A percentile compares a stretch with the other conserved stretches of the same genome.
phyloP scores from a whole-genome alignment of 2,888 invertebrate genomes.

The Sesia apiformis region DNA sequence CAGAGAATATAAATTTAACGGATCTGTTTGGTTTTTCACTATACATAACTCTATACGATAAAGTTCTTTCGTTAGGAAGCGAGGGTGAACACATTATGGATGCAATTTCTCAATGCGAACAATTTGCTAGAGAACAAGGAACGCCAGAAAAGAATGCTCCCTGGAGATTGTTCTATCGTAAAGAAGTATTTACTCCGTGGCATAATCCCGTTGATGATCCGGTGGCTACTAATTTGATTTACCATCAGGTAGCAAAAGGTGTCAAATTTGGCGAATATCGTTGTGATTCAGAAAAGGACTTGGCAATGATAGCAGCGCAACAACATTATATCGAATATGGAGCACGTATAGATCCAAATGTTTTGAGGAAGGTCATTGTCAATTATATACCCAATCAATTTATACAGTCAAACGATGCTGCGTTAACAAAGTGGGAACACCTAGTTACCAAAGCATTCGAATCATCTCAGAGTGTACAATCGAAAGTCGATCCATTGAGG shows the following conservation, averaged over 20 bases:
- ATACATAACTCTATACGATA: conserved; percentile 92
- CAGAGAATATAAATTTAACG: conserved; percentile 82
- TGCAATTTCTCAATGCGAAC: conserved; percentile 96
- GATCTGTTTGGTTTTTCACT: conserved; percentile 95
- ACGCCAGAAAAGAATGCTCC: conserved; percentile 88
- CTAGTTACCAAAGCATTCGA: conserved; percentile 82
- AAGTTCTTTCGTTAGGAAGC: conserved; percentile 90
- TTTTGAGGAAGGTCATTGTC: conserved; percentile 81
- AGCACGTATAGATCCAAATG: conserved; percentile 76
- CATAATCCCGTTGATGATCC: conserved; percentile 88
- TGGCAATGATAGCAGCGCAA: conserved; percentile 91
- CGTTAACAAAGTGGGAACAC: conserved; percentile 81
- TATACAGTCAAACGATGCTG: conserved; percentile 76
- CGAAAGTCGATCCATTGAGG: conserved; percentile 76
- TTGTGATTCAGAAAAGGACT: conserved; percentile 86
- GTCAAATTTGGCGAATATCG: conserved; percentile 95
- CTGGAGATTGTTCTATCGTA: conserved; percentile 90
- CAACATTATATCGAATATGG: conserved; percentile 92
- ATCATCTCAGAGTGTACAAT: conserved; percentile 81
- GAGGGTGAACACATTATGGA: conserved; percentile 96
- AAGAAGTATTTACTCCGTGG: conserved; percentile 95
- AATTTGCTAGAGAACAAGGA: conserved; percentile 93
- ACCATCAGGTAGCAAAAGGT: conserved; percentile 89
- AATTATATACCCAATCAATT: conserved; percentile 88
- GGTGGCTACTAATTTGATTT: conserved; percentile 90